phyloP scores from a whole-genome alignment of 2,888 invertebrate genomes.

The Clepsis dumicolana region DNA sequence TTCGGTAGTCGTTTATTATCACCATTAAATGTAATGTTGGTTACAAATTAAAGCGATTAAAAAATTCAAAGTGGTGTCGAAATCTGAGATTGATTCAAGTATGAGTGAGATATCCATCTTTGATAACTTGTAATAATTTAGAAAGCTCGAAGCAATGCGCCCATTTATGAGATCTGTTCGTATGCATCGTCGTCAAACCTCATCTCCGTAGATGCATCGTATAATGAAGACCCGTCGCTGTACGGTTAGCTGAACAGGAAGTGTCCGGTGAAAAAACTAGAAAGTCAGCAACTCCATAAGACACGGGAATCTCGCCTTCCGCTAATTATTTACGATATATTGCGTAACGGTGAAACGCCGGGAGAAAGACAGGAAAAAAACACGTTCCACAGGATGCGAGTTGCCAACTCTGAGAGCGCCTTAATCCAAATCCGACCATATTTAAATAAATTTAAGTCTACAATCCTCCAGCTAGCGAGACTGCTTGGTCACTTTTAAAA shows the following conservation, averaged over 20 bases:
- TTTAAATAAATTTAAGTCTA: slow-evolving; percentile 59
- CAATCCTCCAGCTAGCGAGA: slow-evolving; percentile 55
- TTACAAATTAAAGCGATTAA: slow-evolving; percentile 37
- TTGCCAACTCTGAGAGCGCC: slow-evolving; percentile 60
- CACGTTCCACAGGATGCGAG: slow-evolving; percentile 80
- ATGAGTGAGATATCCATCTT: slow-evolving; percentile 36
- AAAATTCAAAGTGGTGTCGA: slow-evolving; percentile 33
- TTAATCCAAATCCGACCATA: slow-evolving; percentile 63
- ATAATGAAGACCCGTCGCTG: slow-evolving; percentile 34
- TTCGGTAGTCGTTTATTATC: slow-evolving; percentile 20
- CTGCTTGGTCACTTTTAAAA: slow-evolving; percentile 77
- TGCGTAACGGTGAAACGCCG: slow-evolving; percentile 86
- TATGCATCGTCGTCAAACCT: slow-evolving; percentile 25
- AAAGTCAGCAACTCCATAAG: slow-evolving; percentile 81
- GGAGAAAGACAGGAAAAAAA: slow-evolving; percentile 83
- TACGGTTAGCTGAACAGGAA: slow-evolving; percentile 76
- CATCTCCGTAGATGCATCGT: slow-evolving; percentile 20
- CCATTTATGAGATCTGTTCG: slow-evolving; percentile 34
- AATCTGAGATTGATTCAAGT: slow-evolving; percentile 36
- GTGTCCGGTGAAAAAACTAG: slow-evolving; percentile 78
- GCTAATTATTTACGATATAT: slow-evolving; percentile 86
- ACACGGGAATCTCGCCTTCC: slow-evolving; percentile 85
- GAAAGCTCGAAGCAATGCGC: slow-evolving; percentile 38
- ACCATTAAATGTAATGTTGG: slow-evolving; percentile 37
- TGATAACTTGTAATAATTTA: slow-evolving; percentile 31